These are phyloP conservation scores for Tethea ocularis DNA, from an alignment of 2,888 invertebrate genomes.

Conservation along the genomic window DNA sequence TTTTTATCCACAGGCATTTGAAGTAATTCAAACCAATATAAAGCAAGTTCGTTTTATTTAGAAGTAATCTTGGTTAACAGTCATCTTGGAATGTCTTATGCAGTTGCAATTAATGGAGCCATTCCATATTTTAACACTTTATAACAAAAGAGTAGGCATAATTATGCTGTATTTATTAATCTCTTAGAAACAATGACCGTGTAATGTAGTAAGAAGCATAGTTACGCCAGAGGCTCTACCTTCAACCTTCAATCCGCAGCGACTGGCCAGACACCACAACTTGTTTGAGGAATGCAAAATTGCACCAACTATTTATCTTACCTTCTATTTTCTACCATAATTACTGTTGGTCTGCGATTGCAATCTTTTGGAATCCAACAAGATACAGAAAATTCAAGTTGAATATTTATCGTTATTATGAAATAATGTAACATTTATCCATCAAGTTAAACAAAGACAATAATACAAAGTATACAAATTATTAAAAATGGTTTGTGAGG, in stretches of 20 bases:
- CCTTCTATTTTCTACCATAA: slow-evolving; percentile 32
- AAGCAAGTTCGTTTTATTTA: neutral
- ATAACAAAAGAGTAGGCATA: neutral
- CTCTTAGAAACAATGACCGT: slow-evolving; percentile 33
- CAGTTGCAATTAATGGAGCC: neutral
- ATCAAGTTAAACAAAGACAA: neutral
- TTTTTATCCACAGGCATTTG: neutral
- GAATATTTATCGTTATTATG: neutral
- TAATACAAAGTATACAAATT: neutral
- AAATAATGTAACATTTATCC: neutral
- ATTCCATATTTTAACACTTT: neutral
- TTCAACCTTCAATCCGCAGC: slow-evolving; percentile 59
- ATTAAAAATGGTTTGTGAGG: neutral
- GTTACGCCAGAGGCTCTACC: slow-evolving; percentile 25
- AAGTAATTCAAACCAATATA: neutral
- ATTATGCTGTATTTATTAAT: slow-evolving; percentile 11
- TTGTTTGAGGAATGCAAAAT: slow-evolving; percentile 56
- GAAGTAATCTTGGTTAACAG: neutral
- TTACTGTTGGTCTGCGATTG: slow-evolving; percentile 21
- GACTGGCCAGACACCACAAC: slow-evolving; percentile 44
- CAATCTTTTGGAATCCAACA: slow-evolving; percentile 11
- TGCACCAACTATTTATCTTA: slow-evolving; percentile 45
- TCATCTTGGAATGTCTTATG: too few relatives aligned
- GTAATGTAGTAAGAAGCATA: slow-evolving; percentile 8
- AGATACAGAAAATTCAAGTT: neutral